A percentile compares a stretch with the other conserved stretches of the same genome.
Conservation (phyloP, 2,888 invertebrate species). For the Tenthredo scrophulariae region DNA sequence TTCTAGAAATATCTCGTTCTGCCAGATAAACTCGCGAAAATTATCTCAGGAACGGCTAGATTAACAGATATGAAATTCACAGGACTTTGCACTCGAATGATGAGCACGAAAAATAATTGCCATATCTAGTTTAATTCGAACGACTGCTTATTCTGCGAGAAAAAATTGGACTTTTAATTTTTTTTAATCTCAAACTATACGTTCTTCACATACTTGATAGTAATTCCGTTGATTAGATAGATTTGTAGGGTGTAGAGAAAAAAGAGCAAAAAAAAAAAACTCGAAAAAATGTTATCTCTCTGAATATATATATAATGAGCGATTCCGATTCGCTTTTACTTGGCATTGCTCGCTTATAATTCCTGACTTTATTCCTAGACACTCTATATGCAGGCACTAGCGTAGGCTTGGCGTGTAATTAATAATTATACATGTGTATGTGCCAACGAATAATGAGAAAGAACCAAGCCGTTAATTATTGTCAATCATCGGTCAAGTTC, state of each 20-base stretch:
- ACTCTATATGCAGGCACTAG: neutral
- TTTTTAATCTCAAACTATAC: neutral
- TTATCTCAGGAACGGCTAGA: neutral
- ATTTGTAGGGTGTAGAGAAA: neutral
- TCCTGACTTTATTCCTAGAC: neutral
- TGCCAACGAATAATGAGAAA: conserved; percentile 22
- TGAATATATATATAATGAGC: neutral
- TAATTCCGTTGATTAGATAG: neutral
- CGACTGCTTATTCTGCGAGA: neutral
- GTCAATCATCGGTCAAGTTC: conserved; percentile 47
- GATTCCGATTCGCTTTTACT: neutral
- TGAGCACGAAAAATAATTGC: neutral
- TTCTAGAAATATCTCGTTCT: neutral
- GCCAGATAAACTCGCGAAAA: neutral
- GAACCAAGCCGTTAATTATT: conserved; percentile 34
- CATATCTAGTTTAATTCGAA: neutral
- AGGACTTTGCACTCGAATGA: neutral
- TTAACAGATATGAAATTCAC: neutral
- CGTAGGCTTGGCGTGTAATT: conserved; percentile 7
- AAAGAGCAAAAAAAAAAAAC: neutral
- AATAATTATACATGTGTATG: conserved; percentile 19
- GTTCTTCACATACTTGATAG: neutral
- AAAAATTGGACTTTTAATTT: neutral
- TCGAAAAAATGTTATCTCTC: neutral
- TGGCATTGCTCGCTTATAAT: neutral